Conservation (phyloP, 1,140 invertebrate genomes). For the Eriosoma lanigerum region DNA sequence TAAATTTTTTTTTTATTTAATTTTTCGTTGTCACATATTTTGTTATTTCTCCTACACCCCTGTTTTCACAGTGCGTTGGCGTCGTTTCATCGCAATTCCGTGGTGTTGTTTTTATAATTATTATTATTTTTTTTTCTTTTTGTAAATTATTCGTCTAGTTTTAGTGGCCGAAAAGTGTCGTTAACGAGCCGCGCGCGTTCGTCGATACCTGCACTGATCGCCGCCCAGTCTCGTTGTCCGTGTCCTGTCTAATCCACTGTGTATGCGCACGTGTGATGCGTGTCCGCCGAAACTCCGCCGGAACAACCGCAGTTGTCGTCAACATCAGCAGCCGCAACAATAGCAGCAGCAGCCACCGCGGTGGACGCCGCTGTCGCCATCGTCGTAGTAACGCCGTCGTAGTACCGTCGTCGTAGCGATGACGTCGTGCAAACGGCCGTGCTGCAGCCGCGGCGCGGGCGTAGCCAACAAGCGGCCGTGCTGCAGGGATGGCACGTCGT, state of each 20-base stretch:
- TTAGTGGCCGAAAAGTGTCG: too few species aligned
- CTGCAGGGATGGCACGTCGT: constrained; percentile 42
- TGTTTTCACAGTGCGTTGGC: not conserved
- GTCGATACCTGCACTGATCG: too few species aligned
- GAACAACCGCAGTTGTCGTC: not conserved
- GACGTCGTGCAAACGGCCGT: constrained; percentile 55
- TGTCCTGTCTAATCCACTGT: not conserved
- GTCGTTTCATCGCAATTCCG: not conserved
- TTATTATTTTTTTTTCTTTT: too few species aligned
- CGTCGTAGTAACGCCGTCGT: constrained; percentile 58
- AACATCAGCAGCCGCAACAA: not conserved
- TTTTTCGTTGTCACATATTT: not conserved
- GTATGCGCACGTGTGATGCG: constrained; percentile 31
- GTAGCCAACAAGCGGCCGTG: constrained; percentile 42
- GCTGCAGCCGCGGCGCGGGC: constrained; percentile 40
- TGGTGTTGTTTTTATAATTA: too few species aligned
- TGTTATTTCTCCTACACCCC: not conserved
- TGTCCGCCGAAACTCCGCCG: constrained; percentile 21
- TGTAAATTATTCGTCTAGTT: too few species aligned
- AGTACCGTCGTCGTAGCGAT: constrained; percentile 61
- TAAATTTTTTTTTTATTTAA: not conserved
- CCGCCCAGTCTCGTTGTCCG: not conserved
- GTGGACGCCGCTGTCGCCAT: constrained; percentile 24
- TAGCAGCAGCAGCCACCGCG: not conserved
- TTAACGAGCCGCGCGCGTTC: too few species aligned